Base-by-base conservation (phyloP, 2,888 invertebrate genomes). In the Xiphydria camelus region DNA sequence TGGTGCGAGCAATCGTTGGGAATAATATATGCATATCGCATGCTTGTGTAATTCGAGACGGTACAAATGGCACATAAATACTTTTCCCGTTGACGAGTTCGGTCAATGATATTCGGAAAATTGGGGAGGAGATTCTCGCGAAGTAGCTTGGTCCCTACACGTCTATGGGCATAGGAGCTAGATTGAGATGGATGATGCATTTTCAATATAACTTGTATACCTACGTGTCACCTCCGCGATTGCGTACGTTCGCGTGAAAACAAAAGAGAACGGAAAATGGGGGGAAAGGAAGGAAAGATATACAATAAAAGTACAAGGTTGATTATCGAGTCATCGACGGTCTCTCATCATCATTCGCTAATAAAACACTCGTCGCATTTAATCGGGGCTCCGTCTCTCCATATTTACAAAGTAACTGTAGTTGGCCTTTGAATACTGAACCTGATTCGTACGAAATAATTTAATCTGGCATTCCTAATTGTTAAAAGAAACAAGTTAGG, bases 21-120 rank as follows among this genome's bases (percentile, higher is more conserved):
- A n/a, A n/a, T n/a, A n/a, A n/a, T n/a, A n/a, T n/a, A n/a, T n/a
- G n/a, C n/a, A n/a, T n/a, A n/a, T n/a, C n/a, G n/a, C n/a, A n/a
- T n/a, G n/a, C n/a, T n/a, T n/a, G n/a, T 66, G 47, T 56, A 68
- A 68, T 58, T 59, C 57, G 51, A 59, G 55, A 51, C 55, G 49
- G 49, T 62, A n/a, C n/a, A 60, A 71, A 74, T 73, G 73, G 73
- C 73, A 74, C 73, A 70, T 70, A 62, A 68, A 59, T 64, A 67
- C 64, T 61, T n/a, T n/a, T n/a, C n/a, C n/a, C n/a, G n/a, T n/a
- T n/a, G n/a, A n/a, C n/a, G n/a, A n/a, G n/a, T n/a, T n/a, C n/a
- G n/a, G n/a, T n/a, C n/a, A n/a, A n/a, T n/a, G n/a, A n/a, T n/a
- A n/a, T n/a, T n/a, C n/a, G n/a, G n/a, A n/a, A n/a, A n/a, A n/a